Conservation (phyloP, 2,113 vertebrate genomes). For the Melozone crissalis region DNA sequence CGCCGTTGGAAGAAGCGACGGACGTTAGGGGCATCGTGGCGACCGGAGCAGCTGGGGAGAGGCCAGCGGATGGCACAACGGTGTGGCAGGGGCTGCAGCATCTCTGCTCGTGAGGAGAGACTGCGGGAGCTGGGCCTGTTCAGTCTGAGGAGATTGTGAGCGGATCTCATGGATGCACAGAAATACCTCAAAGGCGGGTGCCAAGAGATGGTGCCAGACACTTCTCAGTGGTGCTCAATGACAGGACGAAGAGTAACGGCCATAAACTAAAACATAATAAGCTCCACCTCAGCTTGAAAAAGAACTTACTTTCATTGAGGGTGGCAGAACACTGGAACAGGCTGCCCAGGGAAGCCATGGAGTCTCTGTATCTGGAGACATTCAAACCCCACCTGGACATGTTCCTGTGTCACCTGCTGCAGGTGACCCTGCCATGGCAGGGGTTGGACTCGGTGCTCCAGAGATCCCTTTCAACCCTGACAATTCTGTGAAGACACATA, state of each 20-base stretch:
- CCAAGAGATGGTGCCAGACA: background rate
- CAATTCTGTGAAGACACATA: background rate
- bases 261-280: background rate
- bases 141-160: background rate
- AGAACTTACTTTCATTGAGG: background rate
- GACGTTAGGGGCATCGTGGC: background rate
- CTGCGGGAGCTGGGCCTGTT: background rate
- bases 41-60: background rate
- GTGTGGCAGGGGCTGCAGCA: background rate
- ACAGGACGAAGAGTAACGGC: background rate
- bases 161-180: background rate
- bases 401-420: background rate
- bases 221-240: background rate
- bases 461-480: background rate
- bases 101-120: background rate
- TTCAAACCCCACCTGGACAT: rapidly evolving
- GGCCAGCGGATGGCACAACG: no score
- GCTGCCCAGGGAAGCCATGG: background rate
- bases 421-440: background rate
- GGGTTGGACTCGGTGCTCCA: background rate
- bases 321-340: background rate
- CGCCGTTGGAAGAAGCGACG: background rate
- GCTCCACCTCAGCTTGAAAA: background rate
- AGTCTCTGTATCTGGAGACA: background rate
- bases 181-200: background rate